These are phyloP conservation scores for Spilogale gracilis DNA, from an alignment of 2,113 vertebrate genomes.

Conservation along the genomic window DNA sequence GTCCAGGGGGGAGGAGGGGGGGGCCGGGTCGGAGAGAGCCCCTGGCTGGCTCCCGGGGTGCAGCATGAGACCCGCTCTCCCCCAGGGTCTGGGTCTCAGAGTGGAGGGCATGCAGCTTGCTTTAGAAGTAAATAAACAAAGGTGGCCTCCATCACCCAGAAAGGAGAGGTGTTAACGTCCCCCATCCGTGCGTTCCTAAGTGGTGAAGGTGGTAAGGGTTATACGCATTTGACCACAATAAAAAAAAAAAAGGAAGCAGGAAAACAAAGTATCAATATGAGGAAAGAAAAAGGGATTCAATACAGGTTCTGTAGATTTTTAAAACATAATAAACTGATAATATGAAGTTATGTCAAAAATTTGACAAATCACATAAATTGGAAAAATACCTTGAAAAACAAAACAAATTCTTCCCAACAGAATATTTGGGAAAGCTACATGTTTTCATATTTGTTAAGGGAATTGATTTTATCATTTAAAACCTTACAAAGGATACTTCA, in stretches of 20 bases:
- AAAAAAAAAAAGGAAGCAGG: not conserved
- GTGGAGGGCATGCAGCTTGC: too few relatives aligned
- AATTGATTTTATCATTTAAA: not conserved
- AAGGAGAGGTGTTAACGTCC: too few relatives aligned
- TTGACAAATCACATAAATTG: not conserved
- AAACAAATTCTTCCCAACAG: not conserved
- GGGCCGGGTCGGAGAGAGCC: too few relatives aligned
- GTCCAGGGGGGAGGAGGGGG: too few relatives aligned
- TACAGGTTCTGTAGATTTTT: not conserved
- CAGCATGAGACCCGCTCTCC: too few relatives aligned
- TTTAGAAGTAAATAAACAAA: too few relatives aligned
- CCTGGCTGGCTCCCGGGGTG: too few relatives aligned
- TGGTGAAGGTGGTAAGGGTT: too few relatives aligned
- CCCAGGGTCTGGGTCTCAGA: too few relatives aligned
- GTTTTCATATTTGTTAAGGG: not conserved
- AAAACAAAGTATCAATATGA: not conserved
- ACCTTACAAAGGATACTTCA: not conserved
- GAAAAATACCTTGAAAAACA: not conserved
- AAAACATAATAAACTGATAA: not conserved
- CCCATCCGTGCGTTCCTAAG: too few relatives aligned
- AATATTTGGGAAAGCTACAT: not conserved
- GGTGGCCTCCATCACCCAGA: too few relatives aligned
- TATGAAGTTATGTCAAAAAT: not conserved
- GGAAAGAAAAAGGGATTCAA: not conserved
- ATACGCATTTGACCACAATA: not conserved